phyloP scores from a whole-genome alignment of 2,113 vertebrate species.

The Rhipidura dahli region DNA sequence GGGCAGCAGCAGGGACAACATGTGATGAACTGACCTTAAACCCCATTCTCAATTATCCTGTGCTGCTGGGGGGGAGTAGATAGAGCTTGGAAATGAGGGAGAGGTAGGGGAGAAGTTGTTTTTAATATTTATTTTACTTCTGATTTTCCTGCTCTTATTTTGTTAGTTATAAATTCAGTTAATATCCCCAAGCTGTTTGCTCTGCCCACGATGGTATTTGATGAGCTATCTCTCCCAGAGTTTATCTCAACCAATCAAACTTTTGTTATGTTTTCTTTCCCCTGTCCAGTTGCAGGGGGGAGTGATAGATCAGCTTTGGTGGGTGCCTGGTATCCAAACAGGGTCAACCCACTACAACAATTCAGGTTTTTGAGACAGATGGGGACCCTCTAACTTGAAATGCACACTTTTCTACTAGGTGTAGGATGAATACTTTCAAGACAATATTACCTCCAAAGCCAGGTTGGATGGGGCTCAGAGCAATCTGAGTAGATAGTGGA shows the following conservation, averaged over 20 bases:
- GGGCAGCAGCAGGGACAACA: neutral
- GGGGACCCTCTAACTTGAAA: neutral
- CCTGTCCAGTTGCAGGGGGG: neutral
- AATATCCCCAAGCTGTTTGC: neutral
- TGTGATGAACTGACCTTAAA: neutral
- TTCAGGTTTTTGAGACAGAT: neutral
- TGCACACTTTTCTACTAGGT: neutral
- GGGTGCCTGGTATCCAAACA: neutral
- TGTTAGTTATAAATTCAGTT: neutral
- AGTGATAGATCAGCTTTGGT: accelerated
- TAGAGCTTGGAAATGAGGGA: neutral
- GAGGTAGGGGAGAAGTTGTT: neutral
- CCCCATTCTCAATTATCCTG: neutral
- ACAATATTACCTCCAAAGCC: neutral
- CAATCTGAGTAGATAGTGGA: too few species aligned
- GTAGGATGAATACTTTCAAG: neutral
- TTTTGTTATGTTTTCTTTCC: neutral
- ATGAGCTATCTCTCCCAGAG: neutral
- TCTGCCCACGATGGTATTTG: neutral
- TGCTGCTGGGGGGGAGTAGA: accelerated
- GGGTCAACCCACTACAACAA: neutral
- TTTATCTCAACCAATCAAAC: neutral
- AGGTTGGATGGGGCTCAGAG: accelerated
- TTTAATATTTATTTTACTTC: neutral
- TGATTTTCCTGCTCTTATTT: neutral